Conservation (phyloP, 2,888 invertebrate genomes). For the Noctua comes region DNA sequence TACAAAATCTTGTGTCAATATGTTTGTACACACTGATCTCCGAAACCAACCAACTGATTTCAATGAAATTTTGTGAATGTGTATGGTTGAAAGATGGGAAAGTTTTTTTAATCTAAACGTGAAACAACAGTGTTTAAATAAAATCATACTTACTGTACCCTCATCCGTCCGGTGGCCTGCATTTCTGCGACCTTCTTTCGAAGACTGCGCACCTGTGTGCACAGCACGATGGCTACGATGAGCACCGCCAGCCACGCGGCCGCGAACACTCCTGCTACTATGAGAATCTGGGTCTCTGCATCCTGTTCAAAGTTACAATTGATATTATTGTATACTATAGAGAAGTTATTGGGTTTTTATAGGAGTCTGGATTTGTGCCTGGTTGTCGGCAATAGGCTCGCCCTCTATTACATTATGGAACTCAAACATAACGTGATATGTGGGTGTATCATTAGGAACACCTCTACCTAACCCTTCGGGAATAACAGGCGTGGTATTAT, state of each 20-base stretch:
- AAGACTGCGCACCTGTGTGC: conserved; percentile 74
- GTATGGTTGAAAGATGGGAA: no score
- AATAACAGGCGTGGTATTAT: background rate
- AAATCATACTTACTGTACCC: conserved; percentile 83
- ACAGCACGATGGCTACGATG: conserved; percentile 76
- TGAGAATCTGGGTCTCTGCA: conserved; percentile 67
- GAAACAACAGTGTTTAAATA: background rate
- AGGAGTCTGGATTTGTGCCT: background rate
- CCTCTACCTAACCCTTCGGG: background rate
- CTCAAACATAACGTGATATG: background rate
- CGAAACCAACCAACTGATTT: background rate
- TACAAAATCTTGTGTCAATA: background rate
- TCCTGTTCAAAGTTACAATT: conserved; percentile 20
- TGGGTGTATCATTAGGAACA: background rate
- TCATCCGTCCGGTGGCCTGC: conserved; percentile 78
- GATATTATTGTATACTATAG: background rate
- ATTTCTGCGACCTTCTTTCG: conserved; percentile 76
- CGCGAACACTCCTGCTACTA: conserved; percentile 80
- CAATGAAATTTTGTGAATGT: background rate
- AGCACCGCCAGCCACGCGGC: conserved; percentile 77
- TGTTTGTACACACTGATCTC: background rate
- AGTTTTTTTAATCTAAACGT: background rate
- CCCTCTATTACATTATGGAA: background rate
- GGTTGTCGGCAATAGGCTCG: background rate
- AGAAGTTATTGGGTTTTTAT: background rate